These are phyloP conservation scores for Brachirus orientalis DNA, from an alignment of 2,113 vertebrate species.

Conservation along the genomic window DNA sequence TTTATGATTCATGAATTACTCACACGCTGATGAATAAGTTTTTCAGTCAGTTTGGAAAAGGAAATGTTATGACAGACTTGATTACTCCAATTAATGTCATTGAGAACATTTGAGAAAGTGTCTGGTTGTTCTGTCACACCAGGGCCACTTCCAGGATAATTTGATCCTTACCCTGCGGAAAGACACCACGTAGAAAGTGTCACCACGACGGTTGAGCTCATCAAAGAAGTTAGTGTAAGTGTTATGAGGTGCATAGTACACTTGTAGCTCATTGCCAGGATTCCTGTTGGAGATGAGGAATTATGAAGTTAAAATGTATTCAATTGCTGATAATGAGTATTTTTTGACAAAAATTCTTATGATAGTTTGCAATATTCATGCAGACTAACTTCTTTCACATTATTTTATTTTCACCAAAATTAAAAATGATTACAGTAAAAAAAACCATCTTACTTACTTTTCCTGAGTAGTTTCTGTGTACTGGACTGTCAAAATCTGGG, in stretches of 20 bases:
- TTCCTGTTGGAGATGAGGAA: constrained; percentile 74
- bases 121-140: not conserved
- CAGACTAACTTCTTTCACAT: too few relatives aligned
- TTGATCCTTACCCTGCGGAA: constrained; percentile 90
- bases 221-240: constrained; percentile 92
- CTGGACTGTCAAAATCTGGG: constrained; percentile 88
- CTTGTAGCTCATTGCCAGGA: constrained; percentile 89
- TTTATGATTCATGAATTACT: constrained; percentile 12
- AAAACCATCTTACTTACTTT: constrained; percentile 82
- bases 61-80: not conserved
- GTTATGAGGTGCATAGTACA: constrained; percentile 90
- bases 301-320: not conserved
- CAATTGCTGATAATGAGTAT: too few relatives aligned
- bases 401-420: too few relatives aligned
- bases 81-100: too few relatives aligned
- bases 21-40: not conserved
- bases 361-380: too few relatives aligned
- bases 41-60: not conserved
- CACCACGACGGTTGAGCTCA: constrained; percentile 89
- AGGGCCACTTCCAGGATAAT: not conserved
- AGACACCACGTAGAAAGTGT: constrained; percentile 96
- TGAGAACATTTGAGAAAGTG: not conserved
- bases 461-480: constrained; percentile 85
- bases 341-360: too few relatives aligned
- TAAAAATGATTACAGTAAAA: not conserved